Evolutionary conservation across 1,140 invertebrate genomes (phyloP).

Genomic region (Drosophila sp.): DNA sequence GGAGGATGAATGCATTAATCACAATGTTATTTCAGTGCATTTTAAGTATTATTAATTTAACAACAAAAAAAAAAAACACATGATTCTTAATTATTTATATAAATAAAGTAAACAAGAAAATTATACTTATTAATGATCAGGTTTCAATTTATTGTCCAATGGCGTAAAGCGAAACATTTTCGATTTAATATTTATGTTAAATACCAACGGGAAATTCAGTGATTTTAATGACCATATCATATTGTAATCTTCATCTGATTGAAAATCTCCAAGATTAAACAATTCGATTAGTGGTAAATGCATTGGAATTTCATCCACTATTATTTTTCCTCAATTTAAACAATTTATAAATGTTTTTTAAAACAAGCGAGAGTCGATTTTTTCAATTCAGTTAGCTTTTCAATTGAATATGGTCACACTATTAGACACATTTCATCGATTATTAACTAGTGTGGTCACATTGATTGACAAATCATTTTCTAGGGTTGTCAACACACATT

Average conservation of each 20-base stretch:
- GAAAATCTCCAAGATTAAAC: no score
- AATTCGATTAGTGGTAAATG: no score
- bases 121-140: constrained; percentile 4
- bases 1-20: constrained; percentile 57
- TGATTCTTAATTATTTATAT: constrained; percentile 8
- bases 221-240: no score
- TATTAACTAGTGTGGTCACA: not conserved
- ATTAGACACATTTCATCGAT: not conserved
- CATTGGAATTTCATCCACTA: no score
- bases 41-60: constrained; percentile 64
- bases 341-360: no score
- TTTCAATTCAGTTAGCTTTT: no score
- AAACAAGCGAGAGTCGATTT: no score
- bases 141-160: constrained; percentile 13
- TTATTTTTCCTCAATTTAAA: no score
- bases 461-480: not conserved
- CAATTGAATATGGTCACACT: no score
- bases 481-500: not conserved
- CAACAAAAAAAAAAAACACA: constrained; percentile 27
- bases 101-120: not conserved
- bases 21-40: constrained; percentile 61
- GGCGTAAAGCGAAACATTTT: not conserved
- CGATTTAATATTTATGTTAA: not conserved
- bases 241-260: no score
- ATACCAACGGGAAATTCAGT: no score